Evolutionary conservation across 2,888 invertebrate genomes (phyloP), one percentile per base, ranked within the genome.

Genomic region (Deilephila porcellus): DNA sequence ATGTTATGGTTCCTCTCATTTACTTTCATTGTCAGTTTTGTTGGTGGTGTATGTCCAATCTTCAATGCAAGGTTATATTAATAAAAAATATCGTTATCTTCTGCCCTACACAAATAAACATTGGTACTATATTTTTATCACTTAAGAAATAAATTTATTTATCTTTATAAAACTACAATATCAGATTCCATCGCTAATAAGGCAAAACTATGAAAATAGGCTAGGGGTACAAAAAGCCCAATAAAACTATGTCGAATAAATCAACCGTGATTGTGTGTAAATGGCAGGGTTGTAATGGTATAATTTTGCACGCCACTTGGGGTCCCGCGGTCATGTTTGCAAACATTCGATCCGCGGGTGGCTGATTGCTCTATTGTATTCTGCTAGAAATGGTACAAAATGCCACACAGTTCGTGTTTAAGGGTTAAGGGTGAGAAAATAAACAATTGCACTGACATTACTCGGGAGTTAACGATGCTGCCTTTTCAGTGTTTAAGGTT

Each of bases 331-430:
- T 82, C 79, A 79, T 89, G 87, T 92, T 92, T 89, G 90, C 86
- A 89, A 90, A 91, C 87, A 88, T 73, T 77, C 74, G 17, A 80
- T 74, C 90, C 25, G 79, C 90, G 91, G 93, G 93, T 87, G 90
- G 91, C 82, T 91, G 94, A 93, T 93, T 90, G 84, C 79, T 63
- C 86, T 81, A 91, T 93, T 93, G 93, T 93, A 77, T 75, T 60
- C 52, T 45, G 70, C 71, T 60, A 60, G 72, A 64, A 63, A 63
- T 56, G 53, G 20, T 62, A 72, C 63, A 34, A 64, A 29, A 63
- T 20, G 34, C 52, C 63, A 56, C 20, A n/a, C 56, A 67, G 64
- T 67, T 2, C 45, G 67, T 52, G 45, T 52, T 67, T 14, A 25
- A 52, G 67, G 67, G 67, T 67, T 67, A 52, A 67, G 52, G 45